Conservation (phyloP, 2,888 invertebrate species). For the Sicus ferrugineus region DNA sequence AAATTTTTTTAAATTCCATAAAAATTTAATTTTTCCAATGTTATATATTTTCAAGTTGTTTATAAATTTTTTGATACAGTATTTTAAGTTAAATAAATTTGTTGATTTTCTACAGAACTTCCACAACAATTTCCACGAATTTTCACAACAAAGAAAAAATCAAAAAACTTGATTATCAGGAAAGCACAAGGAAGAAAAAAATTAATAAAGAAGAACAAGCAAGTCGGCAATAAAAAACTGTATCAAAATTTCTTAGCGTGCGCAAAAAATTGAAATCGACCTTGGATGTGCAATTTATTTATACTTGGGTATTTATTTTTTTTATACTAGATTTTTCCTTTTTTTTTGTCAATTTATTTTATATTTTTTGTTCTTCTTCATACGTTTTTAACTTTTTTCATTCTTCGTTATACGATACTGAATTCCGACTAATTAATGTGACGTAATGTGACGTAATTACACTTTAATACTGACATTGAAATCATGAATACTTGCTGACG, state of each 20-base stretch:
- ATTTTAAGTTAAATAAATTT: no score
- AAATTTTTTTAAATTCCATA: no score
- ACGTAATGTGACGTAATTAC: no score
- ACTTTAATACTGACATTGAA: no score
- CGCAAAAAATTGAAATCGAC: not conserved
- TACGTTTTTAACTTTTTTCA: not conserved
- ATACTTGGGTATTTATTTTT: not conserved
- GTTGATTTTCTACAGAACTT: no score
- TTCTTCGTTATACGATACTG: no score
- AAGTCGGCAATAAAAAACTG: not conserved
- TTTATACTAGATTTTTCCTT: not conserved
- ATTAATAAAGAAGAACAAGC: not conserved
- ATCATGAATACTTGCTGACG: no score
- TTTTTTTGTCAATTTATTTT: not conserved
- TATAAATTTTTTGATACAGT: no score
- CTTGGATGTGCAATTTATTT: not conserved
- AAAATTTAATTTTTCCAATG: no score
- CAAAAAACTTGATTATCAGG: not conserved
- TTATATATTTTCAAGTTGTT: no score
- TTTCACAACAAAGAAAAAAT: not conserved
- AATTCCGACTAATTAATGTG: no score
- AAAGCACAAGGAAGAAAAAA: not conserved
- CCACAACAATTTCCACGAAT: no score
- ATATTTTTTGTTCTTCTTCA: not conserved
- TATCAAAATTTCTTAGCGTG: not conserved